Evolutionary conservation across 2,113 vertebrate genomes (phyloP).

Genomic region (Ancistrus triradiatus): DNA sequence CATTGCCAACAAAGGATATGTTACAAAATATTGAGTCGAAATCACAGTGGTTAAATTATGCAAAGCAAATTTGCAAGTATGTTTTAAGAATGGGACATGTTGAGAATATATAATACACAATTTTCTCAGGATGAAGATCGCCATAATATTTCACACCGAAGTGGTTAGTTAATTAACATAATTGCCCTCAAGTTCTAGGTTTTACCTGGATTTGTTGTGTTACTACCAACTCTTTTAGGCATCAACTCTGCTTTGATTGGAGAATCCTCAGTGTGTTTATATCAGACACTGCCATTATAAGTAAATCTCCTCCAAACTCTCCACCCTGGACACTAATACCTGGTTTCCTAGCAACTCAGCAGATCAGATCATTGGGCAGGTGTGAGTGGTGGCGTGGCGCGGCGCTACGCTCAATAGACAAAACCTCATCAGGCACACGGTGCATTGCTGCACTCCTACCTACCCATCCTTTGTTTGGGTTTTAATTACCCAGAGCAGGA

Average conservation of each 20-base stretch:
- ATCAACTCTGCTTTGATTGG: conserved; percentile 32
- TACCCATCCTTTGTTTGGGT: conserved; percentile 34
- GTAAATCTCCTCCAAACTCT: conserved; percentile 42
- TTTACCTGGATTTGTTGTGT: background rate
- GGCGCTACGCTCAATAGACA: conserved; percentile 29
- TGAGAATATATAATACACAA: no score
- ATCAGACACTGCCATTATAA: conserved; percentile 36
- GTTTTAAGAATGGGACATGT: no score
- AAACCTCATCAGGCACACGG: conserved; percentile 34
- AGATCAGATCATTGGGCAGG: conserved; percentile 47
- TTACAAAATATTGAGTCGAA: no score
- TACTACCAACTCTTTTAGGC: background rate
- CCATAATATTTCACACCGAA: background rate
- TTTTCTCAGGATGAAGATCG: no score
- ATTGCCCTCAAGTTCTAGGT: background rate
- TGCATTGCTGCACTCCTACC: conserved; percentile 39
- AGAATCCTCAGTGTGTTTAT: conserved; percentile 37
- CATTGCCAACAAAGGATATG: no score
- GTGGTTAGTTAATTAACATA: background rate
- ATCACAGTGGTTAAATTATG: no score
- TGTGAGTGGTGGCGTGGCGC: conserved; percentile 35
- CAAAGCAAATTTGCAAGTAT: no score
- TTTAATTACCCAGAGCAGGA: conserved; percentile 53
- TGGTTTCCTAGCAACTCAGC: conserved; percentile 54
- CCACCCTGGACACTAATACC: conserved; percentile 45